These are phyloP conservation scores for Neoniphon sammara DNA, from an alignment of 2,797 vertebrate genomes.

Conservation along the genomic window DNA sequence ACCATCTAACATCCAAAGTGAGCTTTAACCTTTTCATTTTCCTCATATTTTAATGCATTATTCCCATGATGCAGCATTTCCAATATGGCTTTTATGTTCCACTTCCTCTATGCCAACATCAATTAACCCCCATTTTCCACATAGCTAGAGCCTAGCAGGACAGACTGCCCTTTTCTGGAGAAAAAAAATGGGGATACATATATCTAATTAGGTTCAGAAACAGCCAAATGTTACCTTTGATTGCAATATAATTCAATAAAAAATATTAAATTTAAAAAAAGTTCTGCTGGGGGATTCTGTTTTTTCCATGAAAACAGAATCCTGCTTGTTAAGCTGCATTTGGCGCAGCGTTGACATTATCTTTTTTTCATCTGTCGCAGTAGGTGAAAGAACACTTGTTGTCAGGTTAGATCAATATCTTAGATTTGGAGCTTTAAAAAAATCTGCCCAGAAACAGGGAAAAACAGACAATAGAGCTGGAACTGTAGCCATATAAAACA, in stretches of 20 bases:
- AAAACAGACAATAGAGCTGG: not conserved
- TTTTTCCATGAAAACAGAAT: not conserved
- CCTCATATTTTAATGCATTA: conserved; percentile 35
- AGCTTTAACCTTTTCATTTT: conserved; percentile 58
- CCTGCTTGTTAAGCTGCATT: not conserved
- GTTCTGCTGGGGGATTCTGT: not conserved
- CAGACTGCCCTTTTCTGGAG: conserved; percentile 50
- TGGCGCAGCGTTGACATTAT: not conserved
- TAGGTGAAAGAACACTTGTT: not conserved
- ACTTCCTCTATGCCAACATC: conserved; percentile 56
- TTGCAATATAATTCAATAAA: conserved; percentile 53
- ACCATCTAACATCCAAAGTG: conserved; percentile 34
- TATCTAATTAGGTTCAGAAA: conserved; percentile 64
- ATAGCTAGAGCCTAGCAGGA: conserved; percentile 47
- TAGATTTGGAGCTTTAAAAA: not conserved
- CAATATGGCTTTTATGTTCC: conserved; percentile 54
- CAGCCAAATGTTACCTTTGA: conserved; percentile 44
- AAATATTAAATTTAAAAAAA: conserved; percentile 26
- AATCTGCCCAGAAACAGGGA: not conserved
- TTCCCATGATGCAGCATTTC: conserved; percentile 45
- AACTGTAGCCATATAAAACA: not conserved
- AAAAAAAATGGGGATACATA: conserved; percentile 64
- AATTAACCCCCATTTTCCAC: conserved; percentile 67
- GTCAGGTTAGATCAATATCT: too few relatives aligned
- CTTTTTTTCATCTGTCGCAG: not conserved